Conservation (phyloP, 2,888 invertebrate genomes). For the Alentia gelatinosa region DNA sequence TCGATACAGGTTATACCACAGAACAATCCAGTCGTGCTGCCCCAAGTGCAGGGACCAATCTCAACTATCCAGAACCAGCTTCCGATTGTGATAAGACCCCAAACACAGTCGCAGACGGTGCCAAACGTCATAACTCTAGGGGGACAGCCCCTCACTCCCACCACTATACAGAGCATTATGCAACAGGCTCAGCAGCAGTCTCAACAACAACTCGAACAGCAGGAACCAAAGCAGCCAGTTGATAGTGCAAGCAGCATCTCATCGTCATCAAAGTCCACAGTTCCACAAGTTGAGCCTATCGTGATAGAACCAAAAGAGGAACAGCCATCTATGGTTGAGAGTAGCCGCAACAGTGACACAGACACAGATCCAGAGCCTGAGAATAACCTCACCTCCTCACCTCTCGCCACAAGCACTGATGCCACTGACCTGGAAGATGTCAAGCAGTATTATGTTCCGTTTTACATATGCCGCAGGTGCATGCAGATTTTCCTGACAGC, state of each 20-base stretch:
- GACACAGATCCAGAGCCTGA: not conserved
- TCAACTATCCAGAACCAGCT: not conserved
- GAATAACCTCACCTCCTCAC: not conserved
- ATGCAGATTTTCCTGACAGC: not conserved
- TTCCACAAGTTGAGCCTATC: not conserved
- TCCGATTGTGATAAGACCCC: not conserved
- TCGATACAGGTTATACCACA: not conserved
- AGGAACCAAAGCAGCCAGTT: not conserved
- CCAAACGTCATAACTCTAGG: not conserved
- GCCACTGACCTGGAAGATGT: not conserved
- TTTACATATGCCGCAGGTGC: conserved; percentile 19
- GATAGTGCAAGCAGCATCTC: not conserved
- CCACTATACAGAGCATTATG: not conserved
- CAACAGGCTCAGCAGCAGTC: too few relatives aligned
- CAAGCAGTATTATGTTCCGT: not conserved
- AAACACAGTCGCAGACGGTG: not conserved
- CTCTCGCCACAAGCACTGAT: not conserved
- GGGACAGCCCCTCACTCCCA: not conserved
- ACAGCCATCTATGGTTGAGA: not conserved
- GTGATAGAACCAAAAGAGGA: not conserved
- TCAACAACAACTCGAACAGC: not conserved
- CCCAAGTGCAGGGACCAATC: not conserved
- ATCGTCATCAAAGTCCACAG: not conserved
- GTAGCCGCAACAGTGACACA: not conserved
- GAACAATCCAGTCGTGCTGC: not conserved